Base-by-base conservation (phyloP, 2,113 vertebrate genomes). In the Epinephelus moara region DNA sequence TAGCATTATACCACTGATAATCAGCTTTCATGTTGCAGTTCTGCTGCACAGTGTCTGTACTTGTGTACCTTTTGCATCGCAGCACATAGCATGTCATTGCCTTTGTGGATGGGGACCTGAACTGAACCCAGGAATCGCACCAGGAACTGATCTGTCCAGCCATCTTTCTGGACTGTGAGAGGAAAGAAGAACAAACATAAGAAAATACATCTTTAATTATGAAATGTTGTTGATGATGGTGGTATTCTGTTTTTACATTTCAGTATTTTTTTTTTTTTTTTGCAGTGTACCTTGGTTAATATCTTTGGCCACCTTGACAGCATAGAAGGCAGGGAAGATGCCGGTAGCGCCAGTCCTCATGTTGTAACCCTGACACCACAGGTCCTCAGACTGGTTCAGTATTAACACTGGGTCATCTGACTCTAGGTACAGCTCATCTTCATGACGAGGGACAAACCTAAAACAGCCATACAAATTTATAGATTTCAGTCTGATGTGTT, bases 301-400 rank as follows among this genome's bases (percentile, higher is more conserved):
- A 17, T 96, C 93, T 89, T 90, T 93, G 49, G 87, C 93, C 3
- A 98, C 94, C 23, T 95, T 96, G 2, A 97, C 97, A 11, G 97
- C 96, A 0, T 99, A 99, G 93, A 97, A 99, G n/a, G 97, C 96
- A 0, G 98, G 98, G 71, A 99, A 99, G 82, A 99, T 96, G 2
- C 98, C 98, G 0, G 96, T 91, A 82, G 97, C 94, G 1, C 98
- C 98, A 0, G 97, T 99, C 25, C 98, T 95, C 98, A 99, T 99
- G 94, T 99, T 99, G 94, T 98, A 99, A 17, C 97, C 98, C 2
- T 97, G 96, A 90, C 96, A 99, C 98, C 98, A 99, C 76, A 97
- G 96, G 85, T 99, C 98, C 3, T 99, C 97, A 2, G 96, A 96
- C 92, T 97, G 97, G 8, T 95, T 93, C 88, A 98, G 96, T 80